Conservation (phyloP, 2,888 invertebrate species). For the Phragmatobia fuliginosa region DNA sequence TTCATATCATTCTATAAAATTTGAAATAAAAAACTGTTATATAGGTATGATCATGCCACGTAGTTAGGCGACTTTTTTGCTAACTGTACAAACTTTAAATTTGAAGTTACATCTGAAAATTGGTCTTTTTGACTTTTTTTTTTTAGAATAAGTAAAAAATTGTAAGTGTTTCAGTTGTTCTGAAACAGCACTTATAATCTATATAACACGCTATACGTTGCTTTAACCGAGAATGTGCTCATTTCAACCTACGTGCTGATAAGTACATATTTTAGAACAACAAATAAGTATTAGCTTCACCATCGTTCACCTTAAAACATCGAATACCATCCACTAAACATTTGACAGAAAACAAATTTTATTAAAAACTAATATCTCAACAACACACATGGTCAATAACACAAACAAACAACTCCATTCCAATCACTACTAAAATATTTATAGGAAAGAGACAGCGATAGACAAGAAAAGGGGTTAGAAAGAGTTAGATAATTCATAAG, state of each 20-base stretch:
- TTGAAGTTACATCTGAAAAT: background rate
- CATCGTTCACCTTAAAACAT: constrained; percentile 22
- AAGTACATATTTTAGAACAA: constrained; percentile 1
- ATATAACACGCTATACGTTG: background rate
- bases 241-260: background rate
- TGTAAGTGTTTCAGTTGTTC: constrained; percentile 3
- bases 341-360: constrained; percentile 18
- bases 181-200: background rate
- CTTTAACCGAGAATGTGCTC: background rate
- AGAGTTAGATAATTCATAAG: constrained; percentile 30
- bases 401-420: constrained; percentile 32
- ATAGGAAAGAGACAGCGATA: constrained; percentile 35
- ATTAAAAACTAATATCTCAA: constrained; percentile 24
- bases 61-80: background rate
- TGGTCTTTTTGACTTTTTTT: background rate
- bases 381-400: constrained; percentile 34
- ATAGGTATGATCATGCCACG: background rate
- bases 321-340: constrained; percentile 46
- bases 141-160: too few relatives aligned
- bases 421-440: constrained; percentile 28
- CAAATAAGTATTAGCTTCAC: constrained; percentile 6
- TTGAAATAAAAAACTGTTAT: too few relatives aligned
- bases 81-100: background rate
- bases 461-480: constrained; percentile 19
- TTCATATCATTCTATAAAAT: too few relatives aligned